Evolutionary conservation across 2,113 vertebrate species (phyloP).

Genomic region (Galemys pyrenaicus): DNA sequence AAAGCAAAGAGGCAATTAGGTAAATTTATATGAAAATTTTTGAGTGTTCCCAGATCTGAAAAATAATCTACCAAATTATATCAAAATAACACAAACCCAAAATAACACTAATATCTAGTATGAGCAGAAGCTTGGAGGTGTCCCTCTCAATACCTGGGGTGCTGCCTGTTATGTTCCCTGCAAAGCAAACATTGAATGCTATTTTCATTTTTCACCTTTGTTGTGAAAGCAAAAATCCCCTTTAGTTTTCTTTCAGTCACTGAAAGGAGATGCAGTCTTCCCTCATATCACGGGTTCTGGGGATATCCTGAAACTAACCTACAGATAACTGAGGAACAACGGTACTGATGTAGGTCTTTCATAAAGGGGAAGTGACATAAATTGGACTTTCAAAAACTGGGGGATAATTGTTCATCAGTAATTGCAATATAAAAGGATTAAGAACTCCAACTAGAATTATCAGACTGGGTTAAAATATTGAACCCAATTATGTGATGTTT

Average conservation of each 20-base stretch:
- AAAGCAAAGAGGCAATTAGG: not conserved
- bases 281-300: not conserved
- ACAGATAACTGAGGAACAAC: not conserved
- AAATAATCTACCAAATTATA: not conserved
- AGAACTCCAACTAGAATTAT: not conserved
- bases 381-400: not conserved
- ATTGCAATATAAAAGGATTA: not conserved
- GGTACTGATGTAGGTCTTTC: not conserved
- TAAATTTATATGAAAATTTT: not conserved
- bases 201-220: not conserved
- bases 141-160: not conserved
- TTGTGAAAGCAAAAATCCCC: not conserved
- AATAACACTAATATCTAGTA: not conserved
- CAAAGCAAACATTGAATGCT: not conserved
- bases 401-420: not conserved
- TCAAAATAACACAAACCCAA: not conserved
- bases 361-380: not conserved
- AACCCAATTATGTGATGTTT: not conserved
- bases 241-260: not conserved
- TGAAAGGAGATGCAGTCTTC: not conserved
- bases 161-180: not conserved
- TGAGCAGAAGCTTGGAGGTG: not conserved
- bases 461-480: not conserved
- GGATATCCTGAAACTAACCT: not conserved
- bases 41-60: not conserved